phyloP scores from a whole-genome alignment of 2,797 vertebrate genomes.

The Arremon aurantiirostris region DNA sequence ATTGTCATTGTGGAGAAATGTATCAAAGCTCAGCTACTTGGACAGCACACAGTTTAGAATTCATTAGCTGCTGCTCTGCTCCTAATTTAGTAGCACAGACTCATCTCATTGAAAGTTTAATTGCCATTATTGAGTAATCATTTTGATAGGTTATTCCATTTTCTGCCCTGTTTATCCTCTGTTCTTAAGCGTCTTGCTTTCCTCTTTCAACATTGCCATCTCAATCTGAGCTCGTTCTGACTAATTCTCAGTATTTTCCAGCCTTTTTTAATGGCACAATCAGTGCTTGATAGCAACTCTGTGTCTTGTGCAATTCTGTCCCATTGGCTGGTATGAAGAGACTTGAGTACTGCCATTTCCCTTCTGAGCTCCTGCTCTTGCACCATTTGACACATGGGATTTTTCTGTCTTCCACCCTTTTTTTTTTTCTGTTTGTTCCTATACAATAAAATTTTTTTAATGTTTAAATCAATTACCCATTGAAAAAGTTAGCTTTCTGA shows the following conservation, averaged over 20 bases:
- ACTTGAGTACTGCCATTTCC: constrained; percentile 47
- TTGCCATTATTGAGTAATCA: constrained; percentile 62
- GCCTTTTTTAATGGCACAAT: constrained; percentile 43
- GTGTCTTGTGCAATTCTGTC: constrained; percentile 43
- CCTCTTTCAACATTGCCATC: background rate
- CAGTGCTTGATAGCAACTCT: constrained; percentile 23
- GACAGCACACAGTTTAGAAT: background rate
- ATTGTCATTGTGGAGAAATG: background rate
- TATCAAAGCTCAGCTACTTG: background rate
- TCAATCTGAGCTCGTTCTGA: constrained; percentile 3
- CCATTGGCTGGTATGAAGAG: constrained; percentile 1
- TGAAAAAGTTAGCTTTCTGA: background rate
- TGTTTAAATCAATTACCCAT: background rate
- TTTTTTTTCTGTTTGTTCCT: background rate
- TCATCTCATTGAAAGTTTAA: constrained; percentile 58
- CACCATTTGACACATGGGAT: background rate
- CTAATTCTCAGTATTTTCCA: constrained; percentile 30
- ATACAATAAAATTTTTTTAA: background rate
- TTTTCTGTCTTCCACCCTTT: background rate
- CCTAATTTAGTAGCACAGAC: constrained; percentile 38
- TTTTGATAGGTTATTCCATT: constrained; percentile 54
- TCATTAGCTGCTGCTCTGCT: constrained; percentile 38
- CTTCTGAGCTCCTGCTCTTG: constrained; percentile 5
- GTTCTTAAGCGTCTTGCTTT: constrained; percentile 11
- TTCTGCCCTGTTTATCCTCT: constrained; percentile 57